phyloP scores from a whole-genome alignment of 2,888 invertebrate species.

The Dasysyrphus albostriatus region DNA sequence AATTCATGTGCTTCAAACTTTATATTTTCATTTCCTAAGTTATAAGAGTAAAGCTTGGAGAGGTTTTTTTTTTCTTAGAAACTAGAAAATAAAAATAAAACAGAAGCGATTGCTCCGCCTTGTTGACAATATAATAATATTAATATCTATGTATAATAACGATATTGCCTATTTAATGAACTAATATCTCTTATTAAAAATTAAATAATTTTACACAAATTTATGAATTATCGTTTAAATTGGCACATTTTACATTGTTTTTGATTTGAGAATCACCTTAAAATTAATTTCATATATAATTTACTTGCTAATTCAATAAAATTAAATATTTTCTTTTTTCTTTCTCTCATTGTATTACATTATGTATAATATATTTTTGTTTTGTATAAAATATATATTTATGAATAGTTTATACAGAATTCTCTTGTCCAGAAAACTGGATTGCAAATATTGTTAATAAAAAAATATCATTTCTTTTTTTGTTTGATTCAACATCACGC shows the following conservation, averaged over 20 bases:
- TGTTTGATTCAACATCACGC: conserved; percentile 41
- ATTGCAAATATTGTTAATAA: conserved; percentile 65
- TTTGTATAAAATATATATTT: conserved; percentile 69
- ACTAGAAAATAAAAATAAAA: conserved; percentile 36
- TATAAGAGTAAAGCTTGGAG: conserved; percentile 74
- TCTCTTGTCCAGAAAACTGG: conserved; percentile 70
- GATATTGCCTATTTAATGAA: conserved; percentile 59
- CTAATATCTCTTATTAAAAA: conserved; percentile 56
- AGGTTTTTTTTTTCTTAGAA: conserved; percentile 54
- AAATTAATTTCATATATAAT: conserved; percentile 22
- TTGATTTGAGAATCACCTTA: conserved; percentile 69
- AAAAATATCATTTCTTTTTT: conserved; percentile 49
- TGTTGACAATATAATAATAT: conserved; percentile 12
- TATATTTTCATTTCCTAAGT: conserved; percentile 63
- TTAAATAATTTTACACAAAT: conserved; percentile 59
- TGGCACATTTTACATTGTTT: conserved; percentile 76
- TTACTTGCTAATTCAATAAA: conserved; percentile 56
- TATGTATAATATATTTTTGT: conserved; percentile 40
- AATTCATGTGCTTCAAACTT: conserved; percentile 60
- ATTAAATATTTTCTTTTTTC: conserved; percentile 46
- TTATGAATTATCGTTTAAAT: conserved; percentile 70
- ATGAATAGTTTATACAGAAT: conserved; percentile 70
- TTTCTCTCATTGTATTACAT: conserved; percentile 19
- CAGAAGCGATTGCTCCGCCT: conserved; percentile 36
- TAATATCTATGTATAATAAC: conserved; percentile 37